A percentile compares a stretch with the other conserved stretches of the same genome.
Conservation (phyloP, 2,797 vertebrate genomes). For the Pithecia hirsuta region DNA sequence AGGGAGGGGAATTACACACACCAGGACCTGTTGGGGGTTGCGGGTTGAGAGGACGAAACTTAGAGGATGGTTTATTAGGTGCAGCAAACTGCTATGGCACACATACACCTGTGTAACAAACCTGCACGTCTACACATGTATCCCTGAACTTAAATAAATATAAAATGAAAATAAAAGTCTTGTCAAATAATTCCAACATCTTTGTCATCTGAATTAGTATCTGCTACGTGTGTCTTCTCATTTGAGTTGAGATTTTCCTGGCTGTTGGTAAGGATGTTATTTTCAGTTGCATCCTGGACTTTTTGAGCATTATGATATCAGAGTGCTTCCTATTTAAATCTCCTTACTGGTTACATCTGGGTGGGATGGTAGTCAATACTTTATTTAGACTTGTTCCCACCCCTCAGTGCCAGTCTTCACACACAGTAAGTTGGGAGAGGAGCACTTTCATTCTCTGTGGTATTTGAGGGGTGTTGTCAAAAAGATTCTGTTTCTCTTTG, state of each 20-base stretch:
- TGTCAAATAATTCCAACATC: neutral
- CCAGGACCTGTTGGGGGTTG: too few species aligned
- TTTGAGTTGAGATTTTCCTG: neutral
- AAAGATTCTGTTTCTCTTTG: neutral
- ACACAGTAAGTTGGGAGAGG: neutral
- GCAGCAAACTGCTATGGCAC: too few species aligned
- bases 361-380: neutral
- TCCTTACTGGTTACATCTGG: neutral
- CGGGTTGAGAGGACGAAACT: too few species aligned
- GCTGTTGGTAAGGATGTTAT: neutral
- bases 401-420: neutral
- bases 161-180: neutral
- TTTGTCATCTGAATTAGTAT: neutral
- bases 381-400: neutral
- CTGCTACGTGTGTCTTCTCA: neutral
- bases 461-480: neutral
- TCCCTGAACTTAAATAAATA: too few species aligned
- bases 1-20: too few species aligned
- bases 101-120: too few species aligned
- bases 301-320: neutral
- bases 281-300: neutral
- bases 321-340: neutral
- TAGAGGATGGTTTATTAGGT: too few species aligned
- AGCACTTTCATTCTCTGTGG: neutral
- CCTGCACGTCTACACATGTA: too few species aligned